Evolutionary conservation across 2,113 vertebrate species (phyloP), one percentile per base, ranked within the genome.

Genomic region (Perognathus longimembris): DNA sequence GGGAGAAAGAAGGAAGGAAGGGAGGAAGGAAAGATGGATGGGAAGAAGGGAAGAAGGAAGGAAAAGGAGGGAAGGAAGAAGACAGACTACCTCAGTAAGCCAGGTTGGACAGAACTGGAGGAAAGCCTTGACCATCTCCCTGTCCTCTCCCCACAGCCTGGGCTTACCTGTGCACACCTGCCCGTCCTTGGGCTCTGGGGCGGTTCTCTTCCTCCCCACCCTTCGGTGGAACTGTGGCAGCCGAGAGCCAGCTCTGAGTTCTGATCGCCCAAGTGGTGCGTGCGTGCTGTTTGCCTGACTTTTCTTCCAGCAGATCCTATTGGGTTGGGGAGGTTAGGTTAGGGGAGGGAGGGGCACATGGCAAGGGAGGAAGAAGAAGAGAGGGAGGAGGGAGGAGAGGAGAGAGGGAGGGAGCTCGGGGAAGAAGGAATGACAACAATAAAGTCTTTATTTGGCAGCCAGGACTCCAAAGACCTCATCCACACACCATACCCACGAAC

Each of bases 391-490:
- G 94, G 95, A 91, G 74, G 40, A 22, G 89, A 94, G 73, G 80
- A 87, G 95, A 50, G 85, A 87, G 96, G 95, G 96, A 94, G 92
- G 92, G 87, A 78, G 77, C 95, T 95, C 85, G 97, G 97, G 97
- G 40, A 97, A 95, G 80, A 84, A 95, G 96, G 91, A 96, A 94
- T 95, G 97, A 98, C 97, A 98, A 98, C 98, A 98, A 98, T 97
- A 92, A 96, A 96, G 97, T 97, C 98, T 98, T 98, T 98, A 96
- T 98, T 97, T 98, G 97, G 97, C 98, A 98, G 98, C 97, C 98
- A 97, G 95, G 81, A 90, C 83, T 94, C 97, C 91, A 73, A 81
- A 97, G 95, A 92, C 97, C 95, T 66, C 97, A 96, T 91, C 95
- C 92, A 79, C 96, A 96, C 97, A 79, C 96, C 93, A 92, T 94